These are phyloP conservation scores for Urocynchramus pylzowi DNA, from an alignment of 2,113 vertebrate genomes.

Conservation along the genomic window DNA sequence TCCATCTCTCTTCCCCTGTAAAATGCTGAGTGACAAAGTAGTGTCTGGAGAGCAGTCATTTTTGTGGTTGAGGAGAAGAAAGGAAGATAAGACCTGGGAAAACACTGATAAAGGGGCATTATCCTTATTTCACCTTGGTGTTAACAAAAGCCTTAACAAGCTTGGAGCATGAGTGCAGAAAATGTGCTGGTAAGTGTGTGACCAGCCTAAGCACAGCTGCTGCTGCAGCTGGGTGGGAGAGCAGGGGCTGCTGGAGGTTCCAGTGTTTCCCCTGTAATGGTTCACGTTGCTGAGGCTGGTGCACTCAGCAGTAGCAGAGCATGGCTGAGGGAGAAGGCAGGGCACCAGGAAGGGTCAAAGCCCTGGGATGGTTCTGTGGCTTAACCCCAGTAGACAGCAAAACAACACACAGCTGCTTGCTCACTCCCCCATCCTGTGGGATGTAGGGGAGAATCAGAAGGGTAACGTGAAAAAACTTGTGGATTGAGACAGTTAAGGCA, in stretches of 20 bases:
- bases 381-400: background rate
- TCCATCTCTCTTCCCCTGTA: background rate
- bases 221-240: background rate
- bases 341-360: background rate
- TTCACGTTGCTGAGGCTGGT: background rate
- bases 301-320: background rate
- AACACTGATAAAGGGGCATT: background rate
- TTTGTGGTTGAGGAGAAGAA: background rate
- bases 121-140: background rate
- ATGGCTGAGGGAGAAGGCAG: background rate
- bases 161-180: background rate
- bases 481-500: background rate
- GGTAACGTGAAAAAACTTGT: background rate
- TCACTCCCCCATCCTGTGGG: background rate
- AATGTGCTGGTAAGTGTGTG: background rate
- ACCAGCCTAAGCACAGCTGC: background rate
- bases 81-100: background rate
- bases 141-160: constrained; percentile 3
- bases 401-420: background rate
- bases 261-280: rapidly evolving
- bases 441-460: rapidly evolving
- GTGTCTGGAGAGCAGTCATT: background rate
- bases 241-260: background rate
- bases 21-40: background rate
- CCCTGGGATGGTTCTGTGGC: background rate